These are phyloP conservation scores for Bombus soroeensis DNA, from an alignment of 1,140 invertebrate genomes.

Conservation along the genomic window DNA sequence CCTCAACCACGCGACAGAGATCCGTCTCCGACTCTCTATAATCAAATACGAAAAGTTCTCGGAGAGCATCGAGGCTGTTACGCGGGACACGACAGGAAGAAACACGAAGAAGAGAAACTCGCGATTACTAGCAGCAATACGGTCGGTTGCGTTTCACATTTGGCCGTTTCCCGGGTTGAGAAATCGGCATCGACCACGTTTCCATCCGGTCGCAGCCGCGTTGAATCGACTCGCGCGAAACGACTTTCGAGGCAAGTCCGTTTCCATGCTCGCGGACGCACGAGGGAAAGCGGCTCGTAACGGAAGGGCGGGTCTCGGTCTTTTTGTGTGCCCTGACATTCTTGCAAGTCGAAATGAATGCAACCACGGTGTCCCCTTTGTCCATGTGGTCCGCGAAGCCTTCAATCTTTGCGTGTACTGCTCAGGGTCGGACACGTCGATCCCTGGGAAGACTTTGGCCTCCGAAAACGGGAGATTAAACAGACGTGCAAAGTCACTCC, in stretches of 20 bases:
- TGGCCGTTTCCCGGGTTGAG: constrained; percentile 60
- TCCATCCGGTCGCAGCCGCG: constrained; percentile 58
- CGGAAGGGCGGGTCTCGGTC: constrained; percentile 37
- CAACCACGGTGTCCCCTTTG: constrained; percentile 54
- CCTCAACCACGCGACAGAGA: too few relatives aligned
- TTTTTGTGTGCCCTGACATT: background rate
- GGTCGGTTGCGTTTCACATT: constrained; percentile 51
- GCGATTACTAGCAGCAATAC: constrained; percentile 52
- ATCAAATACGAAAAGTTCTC: too few relatives aligned
- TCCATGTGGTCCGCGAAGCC: constrained; percentile 47
- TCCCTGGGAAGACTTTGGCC: constrained; percentile 40
- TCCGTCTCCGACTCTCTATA: too few relatives aligned
- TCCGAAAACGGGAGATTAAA: background rate
- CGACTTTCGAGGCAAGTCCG: constrained; percentile 35
- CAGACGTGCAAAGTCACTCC: constrained; percentile 15
- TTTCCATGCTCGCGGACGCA: constrained; percentile 24
- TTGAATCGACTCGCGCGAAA: constrained; percentile 41
- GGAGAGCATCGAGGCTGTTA: constrained; percentile 24
- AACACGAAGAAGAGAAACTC: constrained; percentile 50
- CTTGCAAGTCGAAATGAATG: constrained; percentile 47
- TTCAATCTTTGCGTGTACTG: constrained; percentile 59
- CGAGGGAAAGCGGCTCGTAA: constrained; percentile 32
- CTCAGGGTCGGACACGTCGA: constrained; percentile 21
- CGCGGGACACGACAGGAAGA: constrained; percentile 16
- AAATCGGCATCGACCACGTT: constrained; percentile 54